Base-by-base conservation (phyloP, 2,797 vertebrate species). In the Anguilla megastoma region DNA sequence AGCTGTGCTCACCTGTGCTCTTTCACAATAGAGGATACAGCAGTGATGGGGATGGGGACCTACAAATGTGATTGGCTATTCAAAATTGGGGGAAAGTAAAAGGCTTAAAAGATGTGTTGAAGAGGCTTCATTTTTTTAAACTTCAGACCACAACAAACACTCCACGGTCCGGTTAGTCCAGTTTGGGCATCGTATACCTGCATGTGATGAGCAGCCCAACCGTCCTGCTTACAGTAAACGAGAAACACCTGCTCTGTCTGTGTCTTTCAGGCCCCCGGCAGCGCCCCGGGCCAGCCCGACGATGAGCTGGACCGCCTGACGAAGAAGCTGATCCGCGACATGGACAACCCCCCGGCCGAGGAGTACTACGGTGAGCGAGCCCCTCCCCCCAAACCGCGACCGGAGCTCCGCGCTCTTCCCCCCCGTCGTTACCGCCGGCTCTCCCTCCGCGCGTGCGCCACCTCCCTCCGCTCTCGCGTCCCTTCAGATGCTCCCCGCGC, bases 241-340 rank as follows among this genome's bases (percentile, higher is more conserved):
- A 82, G 21, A 24, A 45, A 82, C 33, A 41, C 74, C 9, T 16
- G 74, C 14, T 3, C 10, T 82, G n/a, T 90, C 0, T 88, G 58
- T 92, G 86, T 27, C 92, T 91, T 93, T 85, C 94, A 98, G 98
- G 94, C 89, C 30, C 91, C 95, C 3, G 71, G 87, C 66, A 71
- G 93, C 18, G 86, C 95, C 54, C 92, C 92, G 9, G 96, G 97
- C 92, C 96, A 97, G 69, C 98, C 98, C 21, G 99, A 99, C 89
- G 99, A 99, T 82, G 99, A 99, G 91, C 94, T 99, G 36, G 98
- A 99, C 86, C 97, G 98, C 60, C 96, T 99, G 90, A 99, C 99
- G 92, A 99, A 99, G 95, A 99, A 99, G 96, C 99, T 99, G 98
- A 94, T 99, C 88, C 98, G 96, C 85, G 99, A 99, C 92, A 99